Evolutionary conservation across 2,797 vertebrate species (phyloP).

Genomic region (Dendrocincla tyrannina): DNA sequence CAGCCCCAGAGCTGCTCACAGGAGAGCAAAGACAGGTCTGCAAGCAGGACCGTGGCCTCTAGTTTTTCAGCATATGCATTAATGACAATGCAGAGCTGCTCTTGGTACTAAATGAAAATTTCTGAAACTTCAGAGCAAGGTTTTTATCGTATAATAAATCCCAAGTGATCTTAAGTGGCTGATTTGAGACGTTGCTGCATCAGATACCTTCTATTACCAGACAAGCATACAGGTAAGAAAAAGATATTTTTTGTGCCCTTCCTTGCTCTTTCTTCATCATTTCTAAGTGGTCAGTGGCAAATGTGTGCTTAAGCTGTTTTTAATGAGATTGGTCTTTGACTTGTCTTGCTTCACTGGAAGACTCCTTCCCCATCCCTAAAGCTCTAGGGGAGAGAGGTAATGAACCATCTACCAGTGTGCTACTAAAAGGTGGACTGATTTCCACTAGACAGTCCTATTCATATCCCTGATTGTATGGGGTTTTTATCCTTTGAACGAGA

Average conservation of each 20-base stretch:
- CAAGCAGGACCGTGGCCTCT: accelerated
- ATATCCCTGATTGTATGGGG: not conserved
- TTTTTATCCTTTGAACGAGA: slow-evolving; percentile 17
- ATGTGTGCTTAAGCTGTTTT: not conserved
- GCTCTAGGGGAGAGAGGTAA: not conserved
- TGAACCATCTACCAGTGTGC: not conserved
- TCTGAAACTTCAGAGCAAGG: not conserved
- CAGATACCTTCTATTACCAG: not conserved
- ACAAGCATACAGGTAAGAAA: not conserved
- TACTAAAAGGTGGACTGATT: slow-evolving; percentile 11
- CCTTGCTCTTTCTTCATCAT: not conserved
- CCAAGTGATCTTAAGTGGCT: not conserved
- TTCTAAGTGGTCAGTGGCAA: not conserved
- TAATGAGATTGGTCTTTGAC: not conserved
- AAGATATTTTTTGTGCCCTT: not conserved
- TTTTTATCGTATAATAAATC: not conserved
- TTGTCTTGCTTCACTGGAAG: not conserved
- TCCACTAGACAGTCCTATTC: not conserved
- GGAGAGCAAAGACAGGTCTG: not conserved
- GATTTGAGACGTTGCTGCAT: not conserved
- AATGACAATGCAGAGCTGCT: not conserved
- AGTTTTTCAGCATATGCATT: not conserved
- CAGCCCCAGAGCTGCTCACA: not conserved
- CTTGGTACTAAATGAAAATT: not conserved
- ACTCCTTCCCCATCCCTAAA: not conserved